phyloP scores from a whole-genome alignment of 2,113 vertebrate genomes.

The Engystomops pustulosus region DNA sequence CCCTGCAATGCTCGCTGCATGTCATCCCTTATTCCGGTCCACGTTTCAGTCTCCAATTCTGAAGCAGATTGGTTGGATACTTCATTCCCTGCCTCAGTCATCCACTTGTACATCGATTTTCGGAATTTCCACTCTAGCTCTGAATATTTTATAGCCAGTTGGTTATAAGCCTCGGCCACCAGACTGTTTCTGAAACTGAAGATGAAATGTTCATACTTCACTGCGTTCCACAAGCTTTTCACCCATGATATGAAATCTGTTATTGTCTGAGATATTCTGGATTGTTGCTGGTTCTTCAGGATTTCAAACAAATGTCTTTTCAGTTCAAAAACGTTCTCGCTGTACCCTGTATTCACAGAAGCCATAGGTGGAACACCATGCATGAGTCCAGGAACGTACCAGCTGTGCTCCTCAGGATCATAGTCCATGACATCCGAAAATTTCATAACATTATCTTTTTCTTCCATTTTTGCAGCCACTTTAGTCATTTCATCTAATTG shows the following conservation, averaged over 20 bases:
- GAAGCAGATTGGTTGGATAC: constrained; percentile 59
- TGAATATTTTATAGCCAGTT: constrained; percentile 59
- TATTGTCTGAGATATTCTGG: constrained; percentile 54
- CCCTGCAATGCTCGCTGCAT: constrained; percentile 63
- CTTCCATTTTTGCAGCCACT: too few relatives aligned
- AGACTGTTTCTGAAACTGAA: constrained; percentile 61
- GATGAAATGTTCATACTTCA: constrained; percentile 52
- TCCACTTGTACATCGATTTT: constrained; percentile 69
- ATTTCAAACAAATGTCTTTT: constrained; percentile 69
- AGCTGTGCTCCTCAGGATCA: constrained; percentile 62
- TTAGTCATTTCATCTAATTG: too few relatives aligned
- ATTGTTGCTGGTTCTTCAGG: constrained; percentile 63
- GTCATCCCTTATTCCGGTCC: background rate
- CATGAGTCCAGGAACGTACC: constrained; percentile 70
- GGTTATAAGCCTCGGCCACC: constrained; percentile 59
- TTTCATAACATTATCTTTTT: constrained; percentile 63
- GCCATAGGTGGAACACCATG: constrained; percentile 70
- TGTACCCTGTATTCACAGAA: constrained; percentile 67
- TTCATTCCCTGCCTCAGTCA: constrained; percentile 61
- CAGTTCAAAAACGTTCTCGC: constrained; percentile 65
- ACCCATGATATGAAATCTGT: constrained; percentile 68
- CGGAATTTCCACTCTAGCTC: constrained; percentile 65
- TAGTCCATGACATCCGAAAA: constrained; percentile 64
- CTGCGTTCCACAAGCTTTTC: constrained; percentile 63
- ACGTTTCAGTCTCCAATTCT: constrained; percentile 30